Conservation (phyloP, 2,888 invertebrate genomes). For the Leptopilina myrica region DNA sequence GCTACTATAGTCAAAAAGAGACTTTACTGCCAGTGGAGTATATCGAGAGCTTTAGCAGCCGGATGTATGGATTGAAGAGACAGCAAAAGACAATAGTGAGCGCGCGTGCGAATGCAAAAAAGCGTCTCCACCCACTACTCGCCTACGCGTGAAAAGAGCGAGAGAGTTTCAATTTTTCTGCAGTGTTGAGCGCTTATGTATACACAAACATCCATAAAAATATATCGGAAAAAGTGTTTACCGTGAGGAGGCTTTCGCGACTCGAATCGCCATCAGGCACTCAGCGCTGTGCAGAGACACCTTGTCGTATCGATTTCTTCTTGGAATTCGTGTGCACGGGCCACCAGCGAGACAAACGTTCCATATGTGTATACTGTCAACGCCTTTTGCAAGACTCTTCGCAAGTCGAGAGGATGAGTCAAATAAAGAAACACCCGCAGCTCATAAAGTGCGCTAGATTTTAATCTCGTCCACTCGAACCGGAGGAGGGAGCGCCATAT, state of each 20-base stretch:
- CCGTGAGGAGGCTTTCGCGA: constrained; percentile 15
- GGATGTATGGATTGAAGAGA: constrained; percentile 54
- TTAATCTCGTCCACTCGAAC: constrained; percentile 65
- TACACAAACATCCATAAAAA: constrained; percentile 25
- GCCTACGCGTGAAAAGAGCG: constrained; percentile 57
- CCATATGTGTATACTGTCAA: constrained; percentile 58
- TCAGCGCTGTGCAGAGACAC: constrained; percentile 21
- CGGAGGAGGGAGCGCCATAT: neutral
- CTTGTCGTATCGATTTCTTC: constrained; percentile 49
- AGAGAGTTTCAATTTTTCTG: constrained; percentile 28
- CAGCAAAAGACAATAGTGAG: constrained; percentile 59
- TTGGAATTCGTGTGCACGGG: constrained; percentile 42
- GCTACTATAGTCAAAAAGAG: neutral
- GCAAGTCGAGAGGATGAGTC: constrained; percentile 47
- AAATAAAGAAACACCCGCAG: constrained; percentile 75
- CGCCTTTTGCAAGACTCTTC: constrained; percentile 50
- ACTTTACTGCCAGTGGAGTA: neutral
- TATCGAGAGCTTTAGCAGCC: constrained; percentile 52
- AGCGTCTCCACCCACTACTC: constrained; percentile 59
- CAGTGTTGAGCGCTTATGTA: neutral
- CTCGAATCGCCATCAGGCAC: constrained; percentile 11
- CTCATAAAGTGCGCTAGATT: constrained; percentile 76
- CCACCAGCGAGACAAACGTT: constrained; percentile 29
- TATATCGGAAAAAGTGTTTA: constrained; percentile 22
- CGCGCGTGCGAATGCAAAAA: constrained; percentile 52